Conservation (phyloP, 2,113 vertebrate species). For the Notarius lentiginosus region DNA sequence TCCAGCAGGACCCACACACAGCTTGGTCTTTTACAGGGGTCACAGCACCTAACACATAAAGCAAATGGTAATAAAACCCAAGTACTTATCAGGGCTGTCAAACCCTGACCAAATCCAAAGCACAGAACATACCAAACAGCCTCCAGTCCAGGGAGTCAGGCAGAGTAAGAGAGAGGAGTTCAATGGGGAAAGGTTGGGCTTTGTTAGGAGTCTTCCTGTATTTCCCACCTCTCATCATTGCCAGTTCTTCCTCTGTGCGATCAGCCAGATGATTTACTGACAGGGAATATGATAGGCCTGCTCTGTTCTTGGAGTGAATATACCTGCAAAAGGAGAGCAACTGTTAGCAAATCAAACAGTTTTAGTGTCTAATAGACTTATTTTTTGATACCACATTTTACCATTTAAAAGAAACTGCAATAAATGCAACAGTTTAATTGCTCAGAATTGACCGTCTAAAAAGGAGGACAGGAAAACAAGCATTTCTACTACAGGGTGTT, state of each 20-base stretch:
- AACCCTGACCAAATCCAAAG: background rate
- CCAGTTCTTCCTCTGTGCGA: constrained; percentile 69
- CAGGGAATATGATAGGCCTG: constrained; percentile 70
- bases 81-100: background rate
- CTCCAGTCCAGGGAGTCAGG: constrained; percentile 79
- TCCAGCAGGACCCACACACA: constrained; percentile 79
- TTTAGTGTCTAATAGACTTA: background rate
- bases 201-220: constrained; percentile 60
- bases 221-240: constrained; percentile 65
- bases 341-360: background rate
- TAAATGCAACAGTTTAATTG: background rate
- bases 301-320: constrained; percentile 78
- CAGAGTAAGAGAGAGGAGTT: constrained; percentile 55
- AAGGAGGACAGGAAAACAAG: background rate
- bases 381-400: background rate
- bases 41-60: constrained; percentile 71
- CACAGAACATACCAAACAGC: constrained; percentile 66
- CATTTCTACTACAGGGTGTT: no score
- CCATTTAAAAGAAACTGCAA: background rate
- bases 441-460: background rate
- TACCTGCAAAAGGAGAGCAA: constrained; percentile 59
- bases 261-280: constrained; percentile 76
- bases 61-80: background rate
- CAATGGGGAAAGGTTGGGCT: constrained; percentile 68
- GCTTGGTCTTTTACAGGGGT: constrained; percentile 78